Conservation (phyloP, 2,888 invertebrate genomes). For the Vesta saturnalis region DNA sequence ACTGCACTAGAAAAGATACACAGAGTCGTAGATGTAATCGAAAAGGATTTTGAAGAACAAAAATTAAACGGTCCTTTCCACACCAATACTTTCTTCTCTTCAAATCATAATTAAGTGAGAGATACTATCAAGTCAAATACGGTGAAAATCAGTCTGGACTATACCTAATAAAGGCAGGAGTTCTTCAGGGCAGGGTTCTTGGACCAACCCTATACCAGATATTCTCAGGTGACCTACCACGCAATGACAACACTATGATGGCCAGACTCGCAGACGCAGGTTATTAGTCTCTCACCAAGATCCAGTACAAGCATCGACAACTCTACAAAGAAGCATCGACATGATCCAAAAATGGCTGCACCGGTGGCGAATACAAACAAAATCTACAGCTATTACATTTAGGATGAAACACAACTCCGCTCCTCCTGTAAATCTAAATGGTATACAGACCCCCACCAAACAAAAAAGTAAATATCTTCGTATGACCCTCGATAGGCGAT, state of each 20-base stretch:
- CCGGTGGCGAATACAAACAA: neutral
- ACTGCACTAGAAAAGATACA: conserved; percentile 2
- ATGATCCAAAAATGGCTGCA: neutral
- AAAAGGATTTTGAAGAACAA: neutral
- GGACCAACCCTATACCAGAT: neutral
- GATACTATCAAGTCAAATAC: too few species aligned
- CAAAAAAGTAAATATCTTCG: neutral
- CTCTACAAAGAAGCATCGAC: too few species aligned
- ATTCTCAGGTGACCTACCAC: neutral
- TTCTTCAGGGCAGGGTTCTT: too few species aligned
- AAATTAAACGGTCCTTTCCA: too few species aligned
- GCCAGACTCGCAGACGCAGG: too few species aligned
- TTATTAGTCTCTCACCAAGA: too few species aligned
- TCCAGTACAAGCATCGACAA: neutral
- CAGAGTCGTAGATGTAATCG: too few species aligned
- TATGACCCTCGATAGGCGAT: neutral
- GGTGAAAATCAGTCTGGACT: too few species aligned
- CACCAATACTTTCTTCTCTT: too few species aligned
- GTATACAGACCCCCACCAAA: too few species aligned
- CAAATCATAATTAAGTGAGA: too few species aligned
- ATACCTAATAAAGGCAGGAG: too few species aligned
- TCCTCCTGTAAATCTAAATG: neutral
- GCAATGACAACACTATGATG: neutral
- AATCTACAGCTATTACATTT: neutral
- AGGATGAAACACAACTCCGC: neutral